Conservation (phyloP, 2,888 invertebrate genomes). For the Creontiades dilutus region DNA sequence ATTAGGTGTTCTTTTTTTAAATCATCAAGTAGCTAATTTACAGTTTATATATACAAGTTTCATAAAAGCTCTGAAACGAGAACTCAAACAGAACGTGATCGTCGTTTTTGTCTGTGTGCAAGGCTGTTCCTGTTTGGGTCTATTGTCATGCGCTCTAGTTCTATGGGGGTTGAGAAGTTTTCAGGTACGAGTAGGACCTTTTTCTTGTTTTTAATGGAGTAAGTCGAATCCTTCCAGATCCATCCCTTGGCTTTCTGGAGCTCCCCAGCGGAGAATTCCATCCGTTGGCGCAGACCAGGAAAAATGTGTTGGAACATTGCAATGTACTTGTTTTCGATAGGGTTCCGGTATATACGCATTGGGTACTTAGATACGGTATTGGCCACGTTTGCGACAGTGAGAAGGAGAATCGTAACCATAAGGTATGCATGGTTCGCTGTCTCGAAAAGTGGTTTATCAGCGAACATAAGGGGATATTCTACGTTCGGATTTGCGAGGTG, state of each 20-base stretch:
- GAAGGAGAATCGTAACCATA: not conserved
- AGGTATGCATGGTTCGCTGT: not conserved
- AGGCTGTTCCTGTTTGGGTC: not conserved
- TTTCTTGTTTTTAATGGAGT: slow-evolving; percentile 43
- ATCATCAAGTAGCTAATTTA: not conserved
- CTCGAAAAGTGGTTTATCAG: slow-evolving; percentile 19
- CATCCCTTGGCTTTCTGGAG: not conserved
- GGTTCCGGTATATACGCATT: slow-evolving; percentile 43
- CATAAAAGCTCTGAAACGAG: not conserved
- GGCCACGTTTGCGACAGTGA: slow-evolving; percentile 49
- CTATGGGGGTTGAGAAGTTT: slow-evolving; percentile 36
- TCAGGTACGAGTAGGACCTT: slow-evolving; percentile 36
- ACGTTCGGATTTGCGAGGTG: not conserved
- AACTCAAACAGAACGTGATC: slow-evolving; percentile 18
- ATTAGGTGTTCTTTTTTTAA: no score
- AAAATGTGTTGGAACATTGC: slow-evolving; percentile 31
- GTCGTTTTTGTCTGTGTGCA: slow-evolving; percentile 11
- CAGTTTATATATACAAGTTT: not conserved
- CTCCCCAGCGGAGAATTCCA: slow-evolving; percentile 49
- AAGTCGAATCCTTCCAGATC: slow-evolving; percentile 39
- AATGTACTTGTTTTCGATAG: slow-evolving; percentile 53
- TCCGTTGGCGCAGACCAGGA: not conserved
- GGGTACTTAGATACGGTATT: slow-evolving; percentile 45
- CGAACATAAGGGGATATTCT: not conserved
- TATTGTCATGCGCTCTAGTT: slow-evolving; percentile 44